phyloP scores from a whole-genome alignment of 2,113 vertebrate species.

The Stictonetta naevosa region DNA sequence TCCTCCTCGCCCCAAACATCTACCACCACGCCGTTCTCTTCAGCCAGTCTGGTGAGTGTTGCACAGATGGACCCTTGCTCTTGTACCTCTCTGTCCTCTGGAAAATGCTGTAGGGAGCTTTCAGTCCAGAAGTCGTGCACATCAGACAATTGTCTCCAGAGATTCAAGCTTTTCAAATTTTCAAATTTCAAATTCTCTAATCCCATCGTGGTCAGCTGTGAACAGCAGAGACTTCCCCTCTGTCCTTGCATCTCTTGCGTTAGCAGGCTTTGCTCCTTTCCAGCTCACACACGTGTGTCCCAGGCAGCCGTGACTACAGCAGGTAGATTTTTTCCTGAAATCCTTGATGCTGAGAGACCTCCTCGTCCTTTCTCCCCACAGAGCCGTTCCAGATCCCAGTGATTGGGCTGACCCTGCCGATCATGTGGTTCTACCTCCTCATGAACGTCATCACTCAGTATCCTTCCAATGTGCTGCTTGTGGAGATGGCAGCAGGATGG shows the following conservation, averaged over 20 bases:
- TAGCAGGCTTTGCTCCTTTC: background rate
- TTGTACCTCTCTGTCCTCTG: background rate
- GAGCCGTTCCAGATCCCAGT: conserved; percentile 83
- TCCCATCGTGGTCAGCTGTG: accelerated
- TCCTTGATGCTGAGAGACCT: background rate
- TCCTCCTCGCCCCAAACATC: conserved; percentile 92
- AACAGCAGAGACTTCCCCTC: background rate
- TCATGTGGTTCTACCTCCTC: conserved; percentile 96
- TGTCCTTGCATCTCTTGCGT: background rate
- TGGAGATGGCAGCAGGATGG: background rate
- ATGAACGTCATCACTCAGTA: conserved; percentile 97
- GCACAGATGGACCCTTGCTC: accelerated
- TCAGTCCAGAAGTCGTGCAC: accelerated
- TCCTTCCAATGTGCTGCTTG: conserved; percentile 76
- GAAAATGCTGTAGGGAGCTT: background rate
- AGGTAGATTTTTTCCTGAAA: background rate
- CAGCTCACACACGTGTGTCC: background rate
- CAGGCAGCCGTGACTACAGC: background rate
- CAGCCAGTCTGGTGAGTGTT: conserved; percentile 88
- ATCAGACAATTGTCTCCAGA: too few relatives aligned
- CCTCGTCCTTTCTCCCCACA: conserved; percentile 57
- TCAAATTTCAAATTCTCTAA: background rate
- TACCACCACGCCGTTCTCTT: conserved; percentile 89
- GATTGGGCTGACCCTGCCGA: conserved; percentile 80
- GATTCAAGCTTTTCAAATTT: background rate